These are phyloP conservation scores for Bolinopsis microptera DNA, from an alignment of 37 sponge, comb jelly and placozoan genomes.

Conservation along the genomic window DNA sequence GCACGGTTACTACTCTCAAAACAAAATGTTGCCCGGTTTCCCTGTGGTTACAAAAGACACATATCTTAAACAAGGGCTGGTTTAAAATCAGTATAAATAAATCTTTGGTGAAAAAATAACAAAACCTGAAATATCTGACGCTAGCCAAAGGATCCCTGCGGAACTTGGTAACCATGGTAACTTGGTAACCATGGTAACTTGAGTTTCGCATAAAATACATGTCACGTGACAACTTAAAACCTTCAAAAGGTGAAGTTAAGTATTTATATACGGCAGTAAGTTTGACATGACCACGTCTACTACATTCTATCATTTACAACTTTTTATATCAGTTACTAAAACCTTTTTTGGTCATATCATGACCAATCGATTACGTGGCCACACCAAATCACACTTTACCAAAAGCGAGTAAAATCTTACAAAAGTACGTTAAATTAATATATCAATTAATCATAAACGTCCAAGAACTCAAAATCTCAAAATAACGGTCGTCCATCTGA, in stretches of 20 bases:
- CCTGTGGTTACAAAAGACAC: conserved; percentile 12
- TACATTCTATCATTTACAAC: too few species aligned
- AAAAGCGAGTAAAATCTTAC: neutral
- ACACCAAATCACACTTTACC: neutral
- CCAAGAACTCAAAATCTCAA: neutral
- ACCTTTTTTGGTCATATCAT: too few species aligned
- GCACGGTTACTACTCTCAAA: neutral
- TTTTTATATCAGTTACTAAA: too few species aligned
- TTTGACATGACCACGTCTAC: neutral
- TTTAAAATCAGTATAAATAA: conserved; percentile 42
- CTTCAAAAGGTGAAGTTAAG: neutral
- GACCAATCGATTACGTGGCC: neutral
- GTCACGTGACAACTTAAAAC: neutral
- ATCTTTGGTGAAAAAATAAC: conserved; percentile 32
- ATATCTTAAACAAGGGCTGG: neutral
- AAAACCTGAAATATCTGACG: conserved; percentile 6
- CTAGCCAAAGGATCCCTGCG: conserved; percentile 29
- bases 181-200: conserved; percentile 5
- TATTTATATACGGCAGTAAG: neutral
- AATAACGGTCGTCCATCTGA: neutral
- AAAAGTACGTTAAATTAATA: neutral
- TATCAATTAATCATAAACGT: neutral
- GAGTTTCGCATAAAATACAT: neutral
- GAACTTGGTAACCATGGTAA: too few species aligned
- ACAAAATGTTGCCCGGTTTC: neutral